Conservation (phyloP, 2,113 vertebrate species). For the Pangasianodon hypophthalmus region DNA sequence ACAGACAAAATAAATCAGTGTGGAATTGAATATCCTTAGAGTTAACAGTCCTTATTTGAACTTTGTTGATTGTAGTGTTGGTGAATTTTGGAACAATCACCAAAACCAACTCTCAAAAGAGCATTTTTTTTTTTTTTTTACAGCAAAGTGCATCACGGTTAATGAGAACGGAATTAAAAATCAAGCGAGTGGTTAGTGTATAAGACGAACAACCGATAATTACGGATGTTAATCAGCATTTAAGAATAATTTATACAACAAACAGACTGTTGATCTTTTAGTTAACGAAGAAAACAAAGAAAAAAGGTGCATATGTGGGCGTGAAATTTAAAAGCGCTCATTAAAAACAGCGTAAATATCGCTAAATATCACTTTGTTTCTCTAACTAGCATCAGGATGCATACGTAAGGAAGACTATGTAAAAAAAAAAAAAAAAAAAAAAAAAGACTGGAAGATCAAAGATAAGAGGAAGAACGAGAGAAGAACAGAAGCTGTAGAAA, state of each 20-base stretch:
- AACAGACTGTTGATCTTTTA: neutral
- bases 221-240: neutral
- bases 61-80: neutral
- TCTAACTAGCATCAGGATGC: neutral
- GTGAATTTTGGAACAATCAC: neutral
- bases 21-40: neutral
- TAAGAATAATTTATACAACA: neutral
- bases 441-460: neutral
- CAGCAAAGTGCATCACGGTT: conserved; percentile 6
- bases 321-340: neutral
- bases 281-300: neutral
- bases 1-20: neutral
- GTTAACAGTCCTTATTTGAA: neutral
- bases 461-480: conserved; percentile 24
- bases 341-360: neutral
- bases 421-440: neutral
- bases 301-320: neutral
- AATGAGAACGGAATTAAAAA: neutral
- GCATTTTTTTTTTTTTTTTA: neutral
- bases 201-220: neutral
- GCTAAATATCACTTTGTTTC: neutral
- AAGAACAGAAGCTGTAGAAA: conserved; percentile 33
- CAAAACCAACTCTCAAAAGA: neutral
- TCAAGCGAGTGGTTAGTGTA: neutral
- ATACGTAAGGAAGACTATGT: neutral